Conservation (phyloP, 1,140 invertebrate genomes). For the Monomorium pharaonis region DNA sequence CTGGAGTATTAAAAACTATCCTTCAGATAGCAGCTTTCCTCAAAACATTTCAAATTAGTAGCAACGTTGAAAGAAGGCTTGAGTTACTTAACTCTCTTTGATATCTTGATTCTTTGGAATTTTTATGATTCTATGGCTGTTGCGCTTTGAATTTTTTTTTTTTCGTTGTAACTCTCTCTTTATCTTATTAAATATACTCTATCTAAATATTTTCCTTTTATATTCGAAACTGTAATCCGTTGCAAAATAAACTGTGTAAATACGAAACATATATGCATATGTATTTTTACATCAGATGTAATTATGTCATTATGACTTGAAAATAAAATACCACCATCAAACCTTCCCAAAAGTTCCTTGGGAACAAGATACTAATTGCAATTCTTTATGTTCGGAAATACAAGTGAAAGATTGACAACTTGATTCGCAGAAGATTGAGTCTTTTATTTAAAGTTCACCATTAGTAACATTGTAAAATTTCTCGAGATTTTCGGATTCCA, state of each 20-base stretch:
- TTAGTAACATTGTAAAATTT: neutral
- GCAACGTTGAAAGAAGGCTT: neutral
- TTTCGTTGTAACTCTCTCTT: neutral
- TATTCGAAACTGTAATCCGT: neutral
- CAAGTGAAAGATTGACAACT: neutral
- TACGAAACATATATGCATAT: neutral
- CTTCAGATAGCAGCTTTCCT: neutral
- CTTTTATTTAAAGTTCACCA: neutral
- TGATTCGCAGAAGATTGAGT: neutral
- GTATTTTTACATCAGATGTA: no score
- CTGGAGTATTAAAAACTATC: neutral
- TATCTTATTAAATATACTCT: neutral
- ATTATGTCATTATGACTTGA: no score
- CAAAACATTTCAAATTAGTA: neutral
- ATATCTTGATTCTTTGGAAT: neutral
- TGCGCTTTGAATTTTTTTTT: neutral
- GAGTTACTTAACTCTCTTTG: neutral
- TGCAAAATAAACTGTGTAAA: neutral
- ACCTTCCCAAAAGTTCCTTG: no score
- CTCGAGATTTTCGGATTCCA: neutral
- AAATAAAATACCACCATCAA: no score
- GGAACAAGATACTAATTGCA: neutral
- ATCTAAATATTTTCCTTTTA: neutral
- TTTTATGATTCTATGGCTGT: neutral
- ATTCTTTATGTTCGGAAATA: neutral